phyloP scores from a whole-genome alignment of 1,140 invertebrate genomes.

The Temnothorax curvispinosus region DNA sequence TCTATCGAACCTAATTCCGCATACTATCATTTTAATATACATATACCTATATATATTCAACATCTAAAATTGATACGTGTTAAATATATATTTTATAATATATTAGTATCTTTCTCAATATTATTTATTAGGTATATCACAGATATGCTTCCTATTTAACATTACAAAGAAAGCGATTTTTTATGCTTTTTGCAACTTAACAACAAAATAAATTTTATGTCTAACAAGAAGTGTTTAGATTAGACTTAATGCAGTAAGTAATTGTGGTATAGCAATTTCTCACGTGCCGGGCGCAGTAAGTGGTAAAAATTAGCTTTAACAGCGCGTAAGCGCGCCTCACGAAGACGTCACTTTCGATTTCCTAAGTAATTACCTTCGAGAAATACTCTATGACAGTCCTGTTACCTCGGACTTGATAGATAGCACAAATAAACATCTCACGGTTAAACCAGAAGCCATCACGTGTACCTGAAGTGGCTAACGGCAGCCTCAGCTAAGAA shows the following conservation, averaged over 20 bases:
- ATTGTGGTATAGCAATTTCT: conserved; percentile 34
- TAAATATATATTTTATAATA: not conserved
- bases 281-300: not conserved
- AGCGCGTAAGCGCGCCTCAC: conserved; percentile 8
- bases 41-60: not conserved
- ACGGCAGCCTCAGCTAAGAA: conserved; percentile 63
- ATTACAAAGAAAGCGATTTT: not conserved
- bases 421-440: conserved; percentile 76
- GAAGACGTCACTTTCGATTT: conserved; percentile 69
- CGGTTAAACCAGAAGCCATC: conserved; percentile 59
- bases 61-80: not conserved
- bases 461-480: conserved; percentile 63
- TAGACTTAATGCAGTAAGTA: not conserved
- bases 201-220: conserved; percentile 1
- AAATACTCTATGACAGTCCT: conserved; percentile 71
- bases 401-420: conserved; percentile 74
- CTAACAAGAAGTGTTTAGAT: not conserved
- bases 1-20: not conserved
- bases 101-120: not conserved
- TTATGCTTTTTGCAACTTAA: not conserved
- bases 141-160: not conserved
- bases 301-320: conserved; percentile 39
- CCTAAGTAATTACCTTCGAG: conserved; percentile 66
- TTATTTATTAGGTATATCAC: not conserved
- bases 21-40: not conserved